Evolutionary conservation across 2,113 vertebrate genomes (phyloP).

Genomic region (Polypterus bichir): DNA sequence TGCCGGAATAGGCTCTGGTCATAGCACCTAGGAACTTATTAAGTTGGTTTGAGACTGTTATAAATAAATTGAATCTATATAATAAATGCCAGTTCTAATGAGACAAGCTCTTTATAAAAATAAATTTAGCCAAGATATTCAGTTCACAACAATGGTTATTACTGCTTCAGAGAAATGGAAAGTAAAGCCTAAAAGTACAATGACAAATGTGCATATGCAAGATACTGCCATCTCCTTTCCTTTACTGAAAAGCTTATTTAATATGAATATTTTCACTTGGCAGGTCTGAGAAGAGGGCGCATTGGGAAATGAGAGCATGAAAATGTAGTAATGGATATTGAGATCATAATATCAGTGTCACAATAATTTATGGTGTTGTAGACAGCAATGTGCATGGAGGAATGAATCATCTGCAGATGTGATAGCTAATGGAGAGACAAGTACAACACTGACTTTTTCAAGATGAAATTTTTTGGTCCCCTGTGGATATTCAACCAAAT

Average conservation of each 20-base stretch:
- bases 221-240: no score
- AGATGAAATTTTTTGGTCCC: no score
- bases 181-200: conserved; percentile 20
- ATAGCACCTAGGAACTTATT: no score
- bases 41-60: no score
- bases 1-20: no score
- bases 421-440: conserved; percentile 1
- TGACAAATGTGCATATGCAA: neutral
- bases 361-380: conserved; percentile 8
- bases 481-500: no score
- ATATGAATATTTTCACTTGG: conserved; percentile 1
- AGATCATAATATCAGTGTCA: conserved; percentile 6
- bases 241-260: neutral
- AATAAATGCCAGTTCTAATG: no score
- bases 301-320: conserved; percentile 4
- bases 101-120: no score
- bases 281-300: neutral
- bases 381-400: neutral
- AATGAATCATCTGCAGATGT: neutral
- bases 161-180: neutral
- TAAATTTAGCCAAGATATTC: no score
- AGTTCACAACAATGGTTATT: no score
- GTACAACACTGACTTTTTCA: neutral
- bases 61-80: no score
- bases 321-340: conserved; percentile 3